phyloP scores from a whole-genome alignment of 1,140 invertebrate genomes.

The Diprion similis region DNA sequence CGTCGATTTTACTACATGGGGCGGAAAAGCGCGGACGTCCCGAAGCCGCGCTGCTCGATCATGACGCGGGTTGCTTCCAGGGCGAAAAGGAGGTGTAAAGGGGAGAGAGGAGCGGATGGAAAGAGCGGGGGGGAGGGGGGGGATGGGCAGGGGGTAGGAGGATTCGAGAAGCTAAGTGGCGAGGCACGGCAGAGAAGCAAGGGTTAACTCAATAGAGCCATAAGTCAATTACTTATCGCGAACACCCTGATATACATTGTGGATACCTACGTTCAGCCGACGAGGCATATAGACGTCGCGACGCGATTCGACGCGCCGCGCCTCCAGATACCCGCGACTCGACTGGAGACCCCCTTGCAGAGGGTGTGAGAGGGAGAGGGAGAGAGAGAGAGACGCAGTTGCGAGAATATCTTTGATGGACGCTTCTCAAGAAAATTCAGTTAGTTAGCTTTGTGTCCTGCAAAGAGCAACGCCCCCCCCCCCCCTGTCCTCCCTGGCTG shows the following conservation, averaged over 20 bases:
- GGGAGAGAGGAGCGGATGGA: background rate
- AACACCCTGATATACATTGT: slow-evolving; percentile 57
- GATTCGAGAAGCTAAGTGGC: slow-evolving; percentile 57
- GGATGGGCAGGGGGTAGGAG: slow-evolving; percentile 31
- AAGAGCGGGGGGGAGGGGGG: slow-evolving; percentile 19
- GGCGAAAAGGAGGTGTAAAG: slow-evolving; percentile 5
- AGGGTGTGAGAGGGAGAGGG: too few relatives aligned
- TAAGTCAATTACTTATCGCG: slow-evolving; percentile 64
- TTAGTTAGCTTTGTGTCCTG: slow-evolving; percentile 61
- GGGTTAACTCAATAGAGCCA: slow-evolving; percentile 62
- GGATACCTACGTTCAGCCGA: slow-evolving; percentile 51
- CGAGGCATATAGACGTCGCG: background rate
- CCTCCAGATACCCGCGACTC: background rate
- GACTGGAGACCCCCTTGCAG: background rate
- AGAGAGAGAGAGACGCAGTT: background rate
- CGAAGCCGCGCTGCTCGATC: too few relatives aligned
- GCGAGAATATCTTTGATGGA: slow-evolving; percentile 55
- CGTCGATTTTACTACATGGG: too few relatives aligned
- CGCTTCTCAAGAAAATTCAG: slow-evolving; percentile 63
- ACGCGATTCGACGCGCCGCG: background rate
- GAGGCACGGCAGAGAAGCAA: slow-evolving; percentile 55
- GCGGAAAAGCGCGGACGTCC: too few relatives aligned
- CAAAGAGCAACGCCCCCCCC: slow-evolving; percentile 16
- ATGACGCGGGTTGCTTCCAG: too few relatives aligned
- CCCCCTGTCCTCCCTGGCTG: background rate